Evolutionary conservation across 2,113 vertebrate genomes (phyloP).

Genomic region (Austrofundulus limnaeus): DNA sequence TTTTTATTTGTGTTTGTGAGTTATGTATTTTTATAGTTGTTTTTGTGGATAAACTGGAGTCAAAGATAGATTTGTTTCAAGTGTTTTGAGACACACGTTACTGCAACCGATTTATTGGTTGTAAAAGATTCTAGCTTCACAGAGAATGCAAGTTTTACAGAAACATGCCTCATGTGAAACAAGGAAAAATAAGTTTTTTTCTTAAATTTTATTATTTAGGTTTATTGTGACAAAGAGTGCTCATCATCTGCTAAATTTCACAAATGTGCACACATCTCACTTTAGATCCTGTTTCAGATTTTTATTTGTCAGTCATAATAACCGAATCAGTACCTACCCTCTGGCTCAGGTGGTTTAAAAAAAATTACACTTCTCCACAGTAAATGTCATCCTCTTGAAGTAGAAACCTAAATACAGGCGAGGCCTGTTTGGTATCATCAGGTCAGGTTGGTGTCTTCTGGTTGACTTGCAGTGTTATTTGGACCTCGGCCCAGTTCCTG

Average conservation of each 20-base stretch:
- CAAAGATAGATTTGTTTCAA: neutral
- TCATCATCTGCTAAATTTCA: too few relatives aligned
- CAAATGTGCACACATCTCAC: too few relatives aligned
- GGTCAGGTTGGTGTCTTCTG: conserved; percentile 42
- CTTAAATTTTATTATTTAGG: too few relatives aligned
- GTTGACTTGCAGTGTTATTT: conserved; percentile 41
- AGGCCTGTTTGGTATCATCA: conserved; percentile 64
- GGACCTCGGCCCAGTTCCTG: conserved; percentile 65
- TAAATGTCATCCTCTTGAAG: conserved; percentile 26
- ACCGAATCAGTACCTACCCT: too few relatives aligned
- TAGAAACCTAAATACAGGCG: conserved; percentile 42
- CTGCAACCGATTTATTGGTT: too few relatives aligned
- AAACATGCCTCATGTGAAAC: neutral
- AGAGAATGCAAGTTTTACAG: conserved; percentile 1
- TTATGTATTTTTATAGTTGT: too few relatives aligned
- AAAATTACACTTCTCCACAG: conserved; percentile 11
- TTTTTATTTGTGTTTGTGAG: too few relatives aligned
- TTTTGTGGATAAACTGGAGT: too few relatives aligned
- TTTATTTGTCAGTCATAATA: too few relatives aligned
- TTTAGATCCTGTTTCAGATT: too few relatives aligned
- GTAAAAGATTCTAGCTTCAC: conserved; percentile 9
- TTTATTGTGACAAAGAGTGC: too few relatives aligned
- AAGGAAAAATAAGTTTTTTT: too few relatives aligned
- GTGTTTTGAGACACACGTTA: conserved; percentile 18
- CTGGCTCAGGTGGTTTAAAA: conserved; percentile 1